Base-by-base conservation (phyloP, 2,888 invertebrate genomes). In the Linyphia triangularis region DNA sequence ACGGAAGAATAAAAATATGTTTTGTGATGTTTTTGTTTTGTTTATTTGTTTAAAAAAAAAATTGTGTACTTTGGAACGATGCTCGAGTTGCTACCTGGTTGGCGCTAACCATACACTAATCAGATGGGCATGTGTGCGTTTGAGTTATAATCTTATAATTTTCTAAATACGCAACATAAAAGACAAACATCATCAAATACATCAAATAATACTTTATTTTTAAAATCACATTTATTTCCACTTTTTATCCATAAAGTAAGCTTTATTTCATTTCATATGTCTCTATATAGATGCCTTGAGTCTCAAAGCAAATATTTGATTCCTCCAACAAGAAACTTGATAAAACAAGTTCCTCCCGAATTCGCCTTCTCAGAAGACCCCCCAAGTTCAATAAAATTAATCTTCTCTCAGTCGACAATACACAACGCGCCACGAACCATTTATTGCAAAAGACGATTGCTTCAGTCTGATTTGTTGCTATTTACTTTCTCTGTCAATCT, bases 191-290 rank as follows among this genome's bases (percentile, higher is more conserved):
- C 16, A n/a, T 73, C 33, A 24, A 33, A 65, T 83, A 83, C 83
- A 83, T 83, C 83, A 83, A 83, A 83, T 73, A 83, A 83, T 83
- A 57, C 37, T 83, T 83, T 83, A 83, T 83, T 83, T 63, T 65
- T 83, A 83, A 83, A 83, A 83, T 83, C 73, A 83, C 83, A 75
- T 73, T 65, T 72, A 30, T 77, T 59, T 81, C 13, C 61, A 59
- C 51, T 28, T 24, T 26, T 51, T 65, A 51, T 67, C 26, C 82
- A 61, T 22, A 37, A 43, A 59, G 69, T 61, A 81, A 81, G 40
- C 72, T 26, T 72, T 57, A 82, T 37, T 40, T 61, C 70, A 28
- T 24, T 72, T 82, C 78, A 79, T 51, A 51, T 30, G 57, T 51
- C n/a, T 79, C 37, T 19, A 16, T n/a, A n/a, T n/a, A n/a, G n/a